A percentile compares a stretch with the other conserved stretches of the same genome.
These are phyloP conservation scores for Gari tellinella DNA, from an alignment of 2,888 invertebrate genomes.

Conservation along the genomic window DNA sequence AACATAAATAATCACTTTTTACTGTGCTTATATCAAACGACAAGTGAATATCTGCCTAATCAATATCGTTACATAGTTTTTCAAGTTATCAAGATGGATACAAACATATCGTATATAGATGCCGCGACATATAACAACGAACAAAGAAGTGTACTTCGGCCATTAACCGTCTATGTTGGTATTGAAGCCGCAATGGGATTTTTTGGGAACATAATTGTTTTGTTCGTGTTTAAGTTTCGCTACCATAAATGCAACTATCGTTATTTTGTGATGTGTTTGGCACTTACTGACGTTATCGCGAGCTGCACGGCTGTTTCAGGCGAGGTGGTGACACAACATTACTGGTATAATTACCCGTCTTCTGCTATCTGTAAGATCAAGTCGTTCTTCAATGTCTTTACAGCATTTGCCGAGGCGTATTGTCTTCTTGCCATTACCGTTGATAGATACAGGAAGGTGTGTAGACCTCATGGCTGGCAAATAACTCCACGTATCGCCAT, in stretches of 20 bases:
- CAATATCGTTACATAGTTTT: too few species aligned
- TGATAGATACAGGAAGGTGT: slow-evolving; percentile 72
- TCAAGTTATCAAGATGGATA: too few species aligned
- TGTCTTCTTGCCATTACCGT: slow-evolving; percentile 68
- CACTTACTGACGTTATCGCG: slow-evolving; percentile 40
- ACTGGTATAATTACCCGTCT: slow-evolving; percentile 50
- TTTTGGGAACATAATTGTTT: slow-evolving; percentile 44
- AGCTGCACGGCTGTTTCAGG: slow-evolving; percentile 52
- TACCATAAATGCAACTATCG: slow-evolving; percentile 50
- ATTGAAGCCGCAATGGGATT: slow-evolving; percentile 43
- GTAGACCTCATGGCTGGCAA: slow-evolving; percentile 62
- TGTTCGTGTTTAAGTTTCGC: slow-evolving; percentile 44
- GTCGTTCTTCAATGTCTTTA: slow-evolving; percentile 58
- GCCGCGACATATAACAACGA: slow-evolving; percentile 41
- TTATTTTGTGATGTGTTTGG: slow-evolving; percentile 54
- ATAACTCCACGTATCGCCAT: slow-evolving; percentile 21
- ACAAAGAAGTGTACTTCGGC: slow-evolving; percentile 26
- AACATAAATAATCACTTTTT: too few species aligned
- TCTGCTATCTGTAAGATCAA: slow-evolving; percentile 37
- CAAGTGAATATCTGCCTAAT: too few species aligned
- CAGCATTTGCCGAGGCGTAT: slow-evolving; percentile 59
- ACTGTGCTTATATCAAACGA: too few species aligned
- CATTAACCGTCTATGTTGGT: slow-evolving; percentile 42
- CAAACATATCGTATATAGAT: too few species aligned
- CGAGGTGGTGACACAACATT: slow-evolving; percentile 43